phyloP scores from a whole-genome alignment of 2,888 invertebrate species.

The Cephonodes hylas region DNA sequence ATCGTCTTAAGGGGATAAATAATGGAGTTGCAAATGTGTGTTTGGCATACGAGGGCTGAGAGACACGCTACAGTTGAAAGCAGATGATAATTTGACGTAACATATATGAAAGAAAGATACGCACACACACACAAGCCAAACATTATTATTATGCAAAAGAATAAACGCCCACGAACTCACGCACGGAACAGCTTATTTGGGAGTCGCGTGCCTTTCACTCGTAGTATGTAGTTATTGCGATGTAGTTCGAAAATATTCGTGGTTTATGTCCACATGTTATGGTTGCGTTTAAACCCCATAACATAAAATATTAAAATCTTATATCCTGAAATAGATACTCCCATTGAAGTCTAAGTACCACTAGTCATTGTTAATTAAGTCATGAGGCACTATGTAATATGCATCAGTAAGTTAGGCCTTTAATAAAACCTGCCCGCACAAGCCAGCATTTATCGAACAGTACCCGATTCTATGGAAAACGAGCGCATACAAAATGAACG shows the following conservation, averaged over 20 bases:
- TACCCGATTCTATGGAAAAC: background rate
- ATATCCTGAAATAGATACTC: too few relatives aligned
- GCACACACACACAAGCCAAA: conserved; percentile 17
- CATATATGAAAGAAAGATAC: conserved; percentile 34
- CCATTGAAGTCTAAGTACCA: too few relatives aligned
- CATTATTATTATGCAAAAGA: conserved; percentile 14
- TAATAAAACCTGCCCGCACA: background rate
- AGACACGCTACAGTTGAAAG: conserved; percentile 39
- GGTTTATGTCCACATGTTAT: background rate
- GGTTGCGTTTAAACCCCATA: too few relatives aligned
- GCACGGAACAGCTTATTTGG: conserved; percentile 14
- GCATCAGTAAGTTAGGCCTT: too few relatives aligned
- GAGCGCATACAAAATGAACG: background rate
- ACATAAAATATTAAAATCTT: too few relatives aligned
- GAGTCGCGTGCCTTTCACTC: conserved; percentile 2
- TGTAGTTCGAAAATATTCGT: background rate
- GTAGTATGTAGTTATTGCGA: background rate
- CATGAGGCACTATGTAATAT: too few relatives aligned
- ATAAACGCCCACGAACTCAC: conserved; percentile 13
- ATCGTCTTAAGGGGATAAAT: conserved; percentile 66
- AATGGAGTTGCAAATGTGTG: conserved; percentile 62
- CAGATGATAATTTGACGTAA: conserved; percentile 53
- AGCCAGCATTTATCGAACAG: background rate
- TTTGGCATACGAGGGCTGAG: conserved; percentile 46
- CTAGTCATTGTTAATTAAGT: too few relatives aligned